Evolutionary conservation across 30 jellyfish, hydroid and myxozoan genomes (phyloP).

Genomic region (Mastigias papua): DNA sequence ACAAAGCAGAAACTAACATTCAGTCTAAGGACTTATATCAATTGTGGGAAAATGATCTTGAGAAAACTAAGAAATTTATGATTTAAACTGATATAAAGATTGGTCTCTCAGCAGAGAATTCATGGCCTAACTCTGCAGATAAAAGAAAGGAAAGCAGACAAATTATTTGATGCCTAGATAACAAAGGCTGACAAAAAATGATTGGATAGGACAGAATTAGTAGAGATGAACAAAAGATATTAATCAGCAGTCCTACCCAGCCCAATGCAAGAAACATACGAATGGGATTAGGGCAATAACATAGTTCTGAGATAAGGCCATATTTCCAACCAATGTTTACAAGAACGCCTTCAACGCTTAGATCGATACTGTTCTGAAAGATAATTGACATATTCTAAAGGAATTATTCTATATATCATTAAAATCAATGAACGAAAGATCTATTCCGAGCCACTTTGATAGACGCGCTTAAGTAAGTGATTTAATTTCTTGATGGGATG

Average conservation of each 20-base stretch:
- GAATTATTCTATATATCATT: no score
- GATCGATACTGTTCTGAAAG: no score
- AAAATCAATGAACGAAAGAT: neutral
- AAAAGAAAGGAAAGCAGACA: neutral
- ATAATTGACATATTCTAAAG: no score
- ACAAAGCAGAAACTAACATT: no score
- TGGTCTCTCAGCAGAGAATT: neutral
- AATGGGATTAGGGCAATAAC: neutral
- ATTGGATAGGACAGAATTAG: conserved; percentile 1
- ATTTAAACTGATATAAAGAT: neutral
- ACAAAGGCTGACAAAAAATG: conserved; percentile 18
- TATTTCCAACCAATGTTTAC: conserved; percentile 3
- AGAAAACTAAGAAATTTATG: no score
- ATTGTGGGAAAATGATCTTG: no score
- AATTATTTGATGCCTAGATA: neutral
- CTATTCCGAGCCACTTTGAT: neutral
- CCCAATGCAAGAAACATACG: conserved; percentile 26
- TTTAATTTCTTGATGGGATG: neutral
- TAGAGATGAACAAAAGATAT: conserved; percentile 3
- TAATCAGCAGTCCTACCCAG: conserved; percentile 4
- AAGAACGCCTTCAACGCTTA: conserved; percentile 16
- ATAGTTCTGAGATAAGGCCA: neutral
- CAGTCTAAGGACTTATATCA: no score
- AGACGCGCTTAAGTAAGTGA: neutral
- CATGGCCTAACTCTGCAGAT: no score